These are phyloP conservation scores for Hypotaenidia philippensis DNA, from an alignment of 2,797 vertebrate species.

Conservation along the genomic window DNA sequence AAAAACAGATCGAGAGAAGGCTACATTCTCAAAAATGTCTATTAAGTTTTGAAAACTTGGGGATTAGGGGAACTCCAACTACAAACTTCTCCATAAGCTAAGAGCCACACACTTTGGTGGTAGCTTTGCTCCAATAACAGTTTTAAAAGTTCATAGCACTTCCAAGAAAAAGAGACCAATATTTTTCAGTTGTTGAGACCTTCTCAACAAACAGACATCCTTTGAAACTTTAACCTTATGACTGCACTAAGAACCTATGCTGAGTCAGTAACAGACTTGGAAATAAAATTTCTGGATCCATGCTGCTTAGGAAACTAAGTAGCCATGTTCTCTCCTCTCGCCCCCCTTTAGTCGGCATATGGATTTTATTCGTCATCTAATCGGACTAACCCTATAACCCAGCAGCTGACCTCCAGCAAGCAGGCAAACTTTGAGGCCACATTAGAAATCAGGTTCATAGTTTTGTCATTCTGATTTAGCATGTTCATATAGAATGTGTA, in stretches of 20 bases:
- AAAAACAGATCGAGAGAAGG: background rate
- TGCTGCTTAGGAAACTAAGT: background rate
- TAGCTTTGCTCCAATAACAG: background rate
- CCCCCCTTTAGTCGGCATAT: background rate
- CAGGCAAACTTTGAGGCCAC: background rate
- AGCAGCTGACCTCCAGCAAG: background rate
- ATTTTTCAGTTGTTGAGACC: background rate
- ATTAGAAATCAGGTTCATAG: background rate
- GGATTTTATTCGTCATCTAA: background rate
- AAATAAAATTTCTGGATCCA: slow-evolving; percentile 10
- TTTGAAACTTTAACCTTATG: background rate
- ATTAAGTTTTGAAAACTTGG: background rate
- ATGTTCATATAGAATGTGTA: background rate
- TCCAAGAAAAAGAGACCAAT: background rate
- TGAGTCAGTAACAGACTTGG: background rate
- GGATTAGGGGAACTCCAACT: background rate
- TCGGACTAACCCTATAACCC: background rate
- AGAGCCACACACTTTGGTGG: background rate
- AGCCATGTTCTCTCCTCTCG: background rate
- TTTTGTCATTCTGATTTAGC: background rate
- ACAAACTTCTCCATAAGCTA: background rate
- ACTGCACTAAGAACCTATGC: background rate
- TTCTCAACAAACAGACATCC: background rate
- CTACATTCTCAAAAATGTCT: background rate
- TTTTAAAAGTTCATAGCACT: background rate